These are phyloP conservation scores for Cerastis rubricosa DNA, from an alignment of 2,888 invertebrate genomes.

Conservation along the genomic window DNA sequence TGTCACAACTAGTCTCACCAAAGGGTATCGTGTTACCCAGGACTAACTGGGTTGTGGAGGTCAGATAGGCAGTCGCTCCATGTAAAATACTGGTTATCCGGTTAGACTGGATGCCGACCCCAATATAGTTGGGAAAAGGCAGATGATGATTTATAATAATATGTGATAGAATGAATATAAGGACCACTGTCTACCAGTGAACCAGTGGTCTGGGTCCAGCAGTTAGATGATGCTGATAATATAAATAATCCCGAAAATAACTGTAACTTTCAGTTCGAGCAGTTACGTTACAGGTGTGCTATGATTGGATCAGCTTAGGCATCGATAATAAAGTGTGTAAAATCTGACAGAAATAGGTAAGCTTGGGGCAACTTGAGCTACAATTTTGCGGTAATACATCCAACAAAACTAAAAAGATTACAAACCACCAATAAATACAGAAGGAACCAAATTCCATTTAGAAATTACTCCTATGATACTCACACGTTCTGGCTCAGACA, in stretches of 20 bases:
- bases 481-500: background rate
- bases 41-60: too few species aligned
- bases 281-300: background rate
- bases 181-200: too few species aligned
- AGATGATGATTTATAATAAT: too few species aligned
- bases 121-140: too few species aligned
- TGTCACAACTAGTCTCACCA: too few species aligned
- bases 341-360: background rate
- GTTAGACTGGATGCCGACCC: too few species aligned
- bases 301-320: background rate
- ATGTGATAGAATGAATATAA: too few species aligned
- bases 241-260: background rate
- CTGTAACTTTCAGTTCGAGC: background rate
- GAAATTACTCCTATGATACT: background rate
- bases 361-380: background rate
- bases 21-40: too few species aligned
- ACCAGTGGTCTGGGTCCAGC: too few species aligned
- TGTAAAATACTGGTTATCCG: too few species aligned
- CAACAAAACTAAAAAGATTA: background rate
- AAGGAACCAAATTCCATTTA: background rate
- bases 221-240: background rate
- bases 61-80: too few species aligned
- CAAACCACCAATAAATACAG: background rate
- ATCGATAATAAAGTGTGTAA: background rate
- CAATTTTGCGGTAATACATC: background rate